Conservation (phyloP, 2,888 invertebrate genomes). For the Pelosia muscerda region DNA sequence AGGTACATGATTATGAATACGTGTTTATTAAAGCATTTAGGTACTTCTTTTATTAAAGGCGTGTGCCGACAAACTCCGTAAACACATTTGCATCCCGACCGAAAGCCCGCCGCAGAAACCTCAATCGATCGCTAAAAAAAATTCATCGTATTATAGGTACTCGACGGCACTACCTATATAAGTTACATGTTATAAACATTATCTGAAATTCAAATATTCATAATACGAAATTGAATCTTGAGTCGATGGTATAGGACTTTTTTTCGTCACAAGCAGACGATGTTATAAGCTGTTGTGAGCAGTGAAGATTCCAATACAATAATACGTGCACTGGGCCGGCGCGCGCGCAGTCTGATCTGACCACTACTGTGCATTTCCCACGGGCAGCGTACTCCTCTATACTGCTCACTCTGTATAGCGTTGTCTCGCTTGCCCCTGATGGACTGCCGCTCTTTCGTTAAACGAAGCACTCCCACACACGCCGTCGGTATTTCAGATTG, state of each 20-base stretch:
- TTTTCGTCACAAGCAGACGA: slow-evolving; percentile 41
- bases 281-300: slow-evolving; percentile 71
- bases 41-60: slow-evolving; percentile 73
- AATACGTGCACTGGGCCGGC: slow-evolving; percentile 87
- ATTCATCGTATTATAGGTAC: slow-evolving; percentile 80
- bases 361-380: slow-evolving; percentile 88
- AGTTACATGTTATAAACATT: slow-evolving; percentile 49
- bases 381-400: slow-evolving; percentile 76
- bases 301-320: slow-evolving; percentile 81
- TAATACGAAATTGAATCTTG: slow-evolving; percentile 54
- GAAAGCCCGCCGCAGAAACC: slow-evolving; percentile 80
- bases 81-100: slow-evolving; percentile 83
- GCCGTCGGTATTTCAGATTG: slow-evolving; percentile 85
- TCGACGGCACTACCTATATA: slow-evolving; percentile 76
- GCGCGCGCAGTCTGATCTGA: slow-evolving; percentile 86
- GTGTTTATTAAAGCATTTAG: slow-evolving; percentile 71
- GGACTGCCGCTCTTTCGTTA: slow-evolving; percentile 86
- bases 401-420: slow-evolving; percentile 70
- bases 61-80: slow-evolving; percentile 79
- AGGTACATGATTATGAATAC: slow-evolving; percentile 60
- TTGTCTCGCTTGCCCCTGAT: slow-evolving; percentile 76
- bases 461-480: slow-evolving; percentile 87
- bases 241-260: slow-evolving; percentile 46
- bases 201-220: slow-evolving; percentile 45
- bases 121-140: slow-evolving; percentile 86